Base-by-base conservation (phyloP, 2,888 invertebrate species). In the Emmelina monodactyla region DNA sequence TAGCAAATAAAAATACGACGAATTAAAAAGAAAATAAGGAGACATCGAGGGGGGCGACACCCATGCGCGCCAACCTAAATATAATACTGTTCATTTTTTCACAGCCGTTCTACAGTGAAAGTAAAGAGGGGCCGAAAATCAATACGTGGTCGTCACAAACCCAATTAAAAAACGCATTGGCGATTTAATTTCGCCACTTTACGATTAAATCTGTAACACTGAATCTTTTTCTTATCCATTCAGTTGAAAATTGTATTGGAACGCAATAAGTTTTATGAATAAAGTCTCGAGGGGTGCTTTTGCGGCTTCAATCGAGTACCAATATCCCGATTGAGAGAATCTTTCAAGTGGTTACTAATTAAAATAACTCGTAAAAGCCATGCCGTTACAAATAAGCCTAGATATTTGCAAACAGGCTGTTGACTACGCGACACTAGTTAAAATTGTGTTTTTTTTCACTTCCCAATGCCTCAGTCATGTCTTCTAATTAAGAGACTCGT, bases 1-100 rank as follows among this genome's bases (percentile, higher is more conserved):
- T 78, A 73, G 68, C 71, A 71, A 79, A 78, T 78, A 78, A 76
- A 78, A 78, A 76, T 75, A 75, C 69, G 62, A 62, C 55, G 67
- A 73, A 76, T 73, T 75, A 75, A 78, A 78, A 78, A 72, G 70
- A 75, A 78, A 71, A 65, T 61, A 75, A 57, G 63, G 70, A 69
- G 72, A 67, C 65, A 65, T 55, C 58, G 67, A 66, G 69, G 63
- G 54, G 66, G 61, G 62, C 58, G 57, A 60, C 58, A 59, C 62
- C 54, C 62, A 64, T 50, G 51, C 57, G 53, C 58, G 59, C 62
- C 62, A 58, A 55, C 64, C 59, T 57, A 66, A 67, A 66, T 67
- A 65, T 69, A 60, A 60, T 59, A 56, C 55, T 60, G 61, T 63
- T 62, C 57, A 58, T 61, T 61, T 62, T 62, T 65, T 66, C 61